Evolutionary conservation across 2,888 invertebrate species (phyloP).

Genomic region (Idaea aversata): DNA sequence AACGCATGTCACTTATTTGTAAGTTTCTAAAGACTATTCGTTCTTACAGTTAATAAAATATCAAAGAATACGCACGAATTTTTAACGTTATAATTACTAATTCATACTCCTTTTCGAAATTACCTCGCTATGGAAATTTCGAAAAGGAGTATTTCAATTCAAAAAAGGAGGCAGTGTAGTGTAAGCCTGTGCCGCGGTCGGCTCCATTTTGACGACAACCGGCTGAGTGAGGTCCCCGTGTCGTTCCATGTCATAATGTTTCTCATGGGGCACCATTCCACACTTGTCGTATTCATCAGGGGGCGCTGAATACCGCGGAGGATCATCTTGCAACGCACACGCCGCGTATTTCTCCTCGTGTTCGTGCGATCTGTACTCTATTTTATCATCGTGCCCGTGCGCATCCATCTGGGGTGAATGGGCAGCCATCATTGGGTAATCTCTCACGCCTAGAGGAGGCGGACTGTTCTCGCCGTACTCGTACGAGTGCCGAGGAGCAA

Average conservation of each 20-base stretch:
- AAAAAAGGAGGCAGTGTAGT: constrained; percentile 89
- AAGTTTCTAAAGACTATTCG: background rate
- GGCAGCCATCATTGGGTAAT: constrained; percentile 83
- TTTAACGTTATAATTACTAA: constrained; percentile 5
- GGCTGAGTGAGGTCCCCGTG: constrained; percentile 67
- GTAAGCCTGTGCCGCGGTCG: constrained; percentile 78
- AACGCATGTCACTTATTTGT: too few species aligned
- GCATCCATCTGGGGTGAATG: constrained; percentile 82
- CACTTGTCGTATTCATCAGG: constrained; percentile 83
- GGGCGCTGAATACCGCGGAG: constrained; percentile 78
- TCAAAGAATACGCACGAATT: background rate
- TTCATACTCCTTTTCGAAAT: constrained; percentile 79
- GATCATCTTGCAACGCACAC: constrained; percentile 72
- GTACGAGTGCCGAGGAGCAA: constrained; percentile 82
- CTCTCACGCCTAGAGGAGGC: constrained; percentile 82
- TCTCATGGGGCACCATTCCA: constrained; percentile 72
- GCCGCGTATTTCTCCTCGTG: constrained; percentile 73
- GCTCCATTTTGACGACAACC: constrained; percentile 81
- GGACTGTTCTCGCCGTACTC: constrained; percentile 83
- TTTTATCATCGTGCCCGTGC: constrained; percentile 75
- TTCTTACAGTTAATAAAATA: background rate
- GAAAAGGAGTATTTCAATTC: constrained; percentile 84
- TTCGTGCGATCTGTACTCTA: constrained; percentile 68
- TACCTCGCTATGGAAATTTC: constrained; percentile 71
- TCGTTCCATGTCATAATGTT: constrained; percentile 71